phyloP scores from a whole-genome alignment of 2,797 vertebrate species.

The Anabacerthia variegaticeps region DNA sequence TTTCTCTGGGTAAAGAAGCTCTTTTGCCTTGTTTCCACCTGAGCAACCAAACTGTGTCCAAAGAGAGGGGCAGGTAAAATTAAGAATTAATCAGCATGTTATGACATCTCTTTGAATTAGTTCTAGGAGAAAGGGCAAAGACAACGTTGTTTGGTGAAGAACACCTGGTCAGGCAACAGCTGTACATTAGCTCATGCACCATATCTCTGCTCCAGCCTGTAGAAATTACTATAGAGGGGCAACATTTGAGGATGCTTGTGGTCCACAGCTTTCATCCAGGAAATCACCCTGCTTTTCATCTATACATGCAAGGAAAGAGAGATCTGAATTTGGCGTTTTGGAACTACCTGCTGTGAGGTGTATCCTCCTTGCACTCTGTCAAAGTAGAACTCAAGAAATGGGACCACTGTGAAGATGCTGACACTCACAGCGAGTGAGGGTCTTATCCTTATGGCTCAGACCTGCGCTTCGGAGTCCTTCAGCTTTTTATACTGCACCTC shows the following conservation, averaged over 20 bases:
- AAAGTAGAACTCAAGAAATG: not conserved
- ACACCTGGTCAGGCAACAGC: not conserved
- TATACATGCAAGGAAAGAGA: not conserved
- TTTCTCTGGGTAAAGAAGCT: not conserved
- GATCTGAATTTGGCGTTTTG: not conserved
- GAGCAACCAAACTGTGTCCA: not conserved
- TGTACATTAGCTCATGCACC: not conserved
- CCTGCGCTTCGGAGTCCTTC: not conserved
- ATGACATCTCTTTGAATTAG: not conserved
- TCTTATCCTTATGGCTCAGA: not conserved
- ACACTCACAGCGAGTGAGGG: not conserved
- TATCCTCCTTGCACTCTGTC: not conserved
- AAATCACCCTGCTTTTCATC: not conserved
- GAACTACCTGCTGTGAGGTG: not conserved
- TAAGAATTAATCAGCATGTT: not conserved
- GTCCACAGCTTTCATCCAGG: not conserved
- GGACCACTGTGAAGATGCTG: rapidly evolving
- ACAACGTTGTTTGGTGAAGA: not conserved
- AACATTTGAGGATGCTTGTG: not conserved
- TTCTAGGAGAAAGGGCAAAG: not conserved
- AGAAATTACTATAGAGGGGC: not conserved
- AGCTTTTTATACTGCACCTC: not conserved
- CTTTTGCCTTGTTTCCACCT: not conserved
- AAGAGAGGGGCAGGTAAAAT: not conserved
- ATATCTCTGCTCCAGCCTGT: not conserved